phyloP scores from a whole-genome alignment of 2,113 vertebrate genomes.

The Aramus guarauna region DNA sequence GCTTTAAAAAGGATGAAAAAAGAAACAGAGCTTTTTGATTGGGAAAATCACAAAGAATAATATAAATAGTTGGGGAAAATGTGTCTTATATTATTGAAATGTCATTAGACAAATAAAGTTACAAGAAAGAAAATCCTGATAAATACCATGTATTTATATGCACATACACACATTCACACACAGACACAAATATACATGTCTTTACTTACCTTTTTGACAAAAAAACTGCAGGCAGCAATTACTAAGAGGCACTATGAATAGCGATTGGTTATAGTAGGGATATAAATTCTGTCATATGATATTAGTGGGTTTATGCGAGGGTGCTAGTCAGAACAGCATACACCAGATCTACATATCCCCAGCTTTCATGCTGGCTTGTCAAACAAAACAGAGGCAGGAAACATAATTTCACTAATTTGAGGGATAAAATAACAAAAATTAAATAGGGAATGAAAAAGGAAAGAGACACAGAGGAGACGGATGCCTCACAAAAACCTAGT shows the following conservation, averaged over 20 bases:
- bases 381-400: not conserved
- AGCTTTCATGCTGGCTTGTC: not conserved
- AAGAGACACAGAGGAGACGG: not conserved
- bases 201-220: not conserved
- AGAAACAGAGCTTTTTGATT: not conserved
- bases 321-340: not conserved
- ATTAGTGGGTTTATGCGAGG: not conserved
- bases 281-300: not conserved
- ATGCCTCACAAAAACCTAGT: not conserved
- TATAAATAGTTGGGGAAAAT: not conserved
- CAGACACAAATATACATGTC: not conserved
- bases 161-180: not conserved
- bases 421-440: not conserved
- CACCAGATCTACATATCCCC: not conserved
- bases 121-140: not conserved
- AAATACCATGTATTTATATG: not conserved
- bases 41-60: not conserved
- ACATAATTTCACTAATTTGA: not conserved
- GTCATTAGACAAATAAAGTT: not conserved
- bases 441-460: not conserved
- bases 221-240: not conserved
- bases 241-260: not conserved
- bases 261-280: not conserved
- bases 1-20: not conserved
- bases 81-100: not conserved